phyloP scores from a whole-genome alignment of 2,888 invertebrate genomes.

The Xylocampa areola region DNA sequence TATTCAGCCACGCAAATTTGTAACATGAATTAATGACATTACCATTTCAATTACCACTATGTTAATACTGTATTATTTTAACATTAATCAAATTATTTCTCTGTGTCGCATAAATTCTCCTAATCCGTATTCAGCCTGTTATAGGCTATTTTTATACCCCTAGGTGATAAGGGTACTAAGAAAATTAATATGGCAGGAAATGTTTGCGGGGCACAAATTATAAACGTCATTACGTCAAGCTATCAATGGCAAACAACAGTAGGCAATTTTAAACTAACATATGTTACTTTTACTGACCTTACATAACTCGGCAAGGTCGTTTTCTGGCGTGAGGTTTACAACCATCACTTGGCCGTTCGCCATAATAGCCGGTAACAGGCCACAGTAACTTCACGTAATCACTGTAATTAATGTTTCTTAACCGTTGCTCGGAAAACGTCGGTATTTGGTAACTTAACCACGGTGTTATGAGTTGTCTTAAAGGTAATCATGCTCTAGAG shows the following conservation, averaged over 20 bases:
- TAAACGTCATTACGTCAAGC: too few species aligned
- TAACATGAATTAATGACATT: too few species aligned
- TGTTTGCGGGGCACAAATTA: too few species aligned
- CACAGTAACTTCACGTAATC: constrained; percentile 35
- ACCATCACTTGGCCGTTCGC: constrained; percentile 9
- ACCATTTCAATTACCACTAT: too few species aligned
- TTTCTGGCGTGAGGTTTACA: constrained; percentile 10
- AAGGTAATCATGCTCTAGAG: constrained; percentile 29
- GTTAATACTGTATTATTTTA: too few species aligned
- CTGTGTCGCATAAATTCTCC: too few species aligned
- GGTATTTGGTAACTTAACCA: constrained; percentile 33
- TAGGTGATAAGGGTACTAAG: too few species aligned
- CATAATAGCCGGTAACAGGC: constrained; percentile 18
- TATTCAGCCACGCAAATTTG: too few species aligned
- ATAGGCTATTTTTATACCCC: too few species aligned
- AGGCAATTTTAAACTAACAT: not conserved
- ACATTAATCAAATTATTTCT: too few species aligned
- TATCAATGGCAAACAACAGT: not conserved
- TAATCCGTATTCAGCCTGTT: too few species aligned
- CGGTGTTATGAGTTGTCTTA: constrained; percentile 3
- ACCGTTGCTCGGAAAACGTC: constrained; percentile 28
- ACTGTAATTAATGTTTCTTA: constrained; percentile 37
- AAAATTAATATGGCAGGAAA: too few species aligned
- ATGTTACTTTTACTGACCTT: constrained; percentile 44
- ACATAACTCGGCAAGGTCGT: constrained; percentile 43